Base-by-base conservation (phyloP, 2,113 vertebrate genomes). In the Rhombomys opimus region DNA sequence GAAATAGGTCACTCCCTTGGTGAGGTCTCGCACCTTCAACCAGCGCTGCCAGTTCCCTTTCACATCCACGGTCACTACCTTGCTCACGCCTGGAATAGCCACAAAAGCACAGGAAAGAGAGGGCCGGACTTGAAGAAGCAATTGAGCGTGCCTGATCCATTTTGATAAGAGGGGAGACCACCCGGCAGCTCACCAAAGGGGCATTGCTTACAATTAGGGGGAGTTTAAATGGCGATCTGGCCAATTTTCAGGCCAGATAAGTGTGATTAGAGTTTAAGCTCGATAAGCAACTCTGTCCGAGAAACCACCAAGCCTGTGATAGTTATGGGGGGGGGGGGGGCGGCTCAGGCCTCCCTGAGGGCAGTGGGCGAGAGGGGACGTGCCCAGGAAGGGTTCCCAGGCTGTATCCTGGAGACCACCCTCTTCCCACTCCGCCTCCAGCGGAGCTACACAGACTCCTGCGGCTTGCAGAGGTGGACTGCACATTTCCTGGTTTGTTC, bases 61-160 rank as follows among this genome's bases (percentile, higher is more conserved):
- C 63, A 99, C 99, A 20, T 99, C 99, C 98, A 99, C 99, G 0
- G 99, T 99, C 98, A 99, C 99, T 97, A 99, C 99, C 98, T 99
- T 99, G 96, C 99, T 99, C 95, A 99, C 99, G 22, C 99, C 99
- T 99, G 78, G 0, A 93, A 67, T 0, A 87, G 25, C 3, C 0
- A 78, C 68, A 68, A 11, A 35, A 68, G 0, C 80, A 89, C 46
- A 87, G 82, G 9, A 35, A 90, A 57, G 76, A 17, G 46, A 32
- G 41, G 27, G 67, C 95, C 50, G 35, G 67, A 7, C 9, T 90
- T 90, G 80, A 1, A 81, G 35, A 46, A 86, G 92, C 76, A 76
- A 86, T 77, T 7, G 63, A 93, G 77, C 32, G 8, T 81, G 90
- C 52, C 96, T 90, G 95, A 93, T 92, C 35, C 72, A 77, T 89